Evolutionary conservation across 2,113 vertebrate genomes (phyloP).

Genomic region (Oreochromis spilurus): DNA sequence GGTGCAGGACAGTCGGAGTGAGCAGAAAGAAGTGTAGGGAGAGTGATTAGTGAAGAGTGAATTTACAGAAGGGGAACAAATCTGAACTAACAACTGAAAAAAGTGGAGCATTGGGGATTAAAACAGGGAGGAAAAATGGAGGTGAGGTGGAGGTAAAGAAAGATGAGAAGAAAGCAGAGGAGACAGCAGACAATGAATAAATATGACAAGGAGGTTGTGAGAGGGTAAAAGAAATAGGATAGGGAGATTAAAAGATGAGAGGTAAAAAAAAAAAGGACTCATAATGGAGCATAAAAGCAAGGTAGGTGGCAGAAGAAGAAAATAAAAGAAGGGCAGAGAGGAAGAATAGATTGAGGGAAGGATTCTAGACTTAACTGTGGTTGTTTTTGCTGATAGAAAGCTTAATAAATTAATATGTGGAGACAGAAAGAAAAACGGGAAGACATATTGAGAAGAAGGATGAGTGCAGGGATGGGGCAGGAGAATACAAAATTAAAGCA

Average conservation of each 20-base stretch:
- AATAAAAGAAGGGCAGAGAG: background rate
- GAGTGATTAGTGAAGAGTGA: background rate
- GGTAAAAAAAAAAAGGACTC: background rate
- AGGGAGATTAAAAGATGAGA: background rate
- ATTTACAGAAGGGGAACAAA: background rate
- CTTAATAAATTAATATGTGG: background rate
- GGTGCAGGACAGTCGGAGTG: background rate
- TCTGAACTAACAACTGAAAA: background rate
- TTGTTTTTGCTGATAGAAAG: constrained; percentile 6
- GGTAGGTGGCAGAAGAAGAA: background rate
- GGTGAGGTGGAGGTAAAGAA: background rate
- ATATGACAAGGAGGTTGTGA: background rate
- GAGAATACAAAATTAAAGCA: background rate
- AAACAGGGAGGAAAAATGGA: background rate
- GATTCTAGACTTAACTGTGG: background rate
- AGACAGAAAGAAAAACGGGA: background rate
- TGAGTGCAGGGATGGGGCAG: background rate
- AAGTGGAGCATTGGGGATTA: background rate
- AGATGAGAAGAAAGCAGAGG: background rate
- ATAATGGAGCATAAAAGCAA: background rate
- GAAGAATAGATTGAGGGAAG: background rate
- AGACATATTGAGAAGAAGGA: background rate
- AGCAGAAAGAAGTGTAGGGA: background rate
- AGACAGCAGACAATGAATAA: background rate
- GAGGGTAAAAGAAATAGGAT: background rate